Conservation (phyloP, 2,888 invertebrate species). For the Iselma pallidipennis region DNA sequence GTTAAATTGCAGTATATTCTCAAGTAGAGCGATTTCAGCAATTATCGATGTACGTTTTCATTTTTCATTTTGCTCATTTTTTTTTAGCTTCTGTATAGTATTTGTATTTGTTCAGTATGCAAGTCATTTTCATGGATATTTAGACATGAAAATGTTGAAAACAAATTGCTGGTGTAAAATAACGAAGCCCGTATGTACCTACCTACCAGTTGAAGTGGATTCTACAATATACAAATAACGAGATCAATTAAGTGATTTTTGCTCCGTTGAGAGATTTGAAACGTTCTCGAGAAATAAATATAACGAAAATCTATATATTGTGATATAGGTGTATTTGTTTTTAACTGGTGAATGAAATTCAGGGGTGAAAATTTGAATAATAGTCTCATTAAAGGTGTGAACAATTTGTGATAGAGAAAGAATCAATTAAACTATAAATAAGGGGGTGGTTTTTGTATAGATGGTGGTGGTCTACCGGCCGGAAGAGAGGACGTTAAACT, state of each 20-base stretch:
- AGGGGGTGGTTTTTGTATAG: neutral
- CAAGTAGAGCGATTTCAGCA: neutral
- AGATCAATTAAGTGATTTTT: slow-evolving; percentile 39
- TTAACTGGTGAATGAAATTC: neutral
- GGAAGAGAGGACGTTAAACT: slow-evolving; percentile 51
- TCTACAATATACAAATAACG: slow-evolving; percentile 39
- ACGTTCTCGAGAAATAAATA: no score
- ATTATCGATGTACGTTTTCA: neutral
- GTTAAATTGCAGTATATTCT: no score
- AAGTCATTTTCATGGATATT: slow-evolving; percentile 26
- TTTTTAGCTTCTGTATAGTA: slow-evolving; percentile 5
- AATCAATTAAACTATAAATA: no score
- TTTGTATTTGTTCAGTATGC: slow-evolving; percentile 16
- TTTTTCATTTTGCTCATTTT: neutral
- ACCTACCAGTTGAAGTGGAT: slow-evolving; percentile 24
- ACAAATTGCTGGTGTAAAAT: slow-evolving; percentile 42
- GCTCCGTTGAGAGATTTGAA: slow-evolving; percentile 16
- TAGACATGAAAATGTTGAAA: slow-evolving; percentile 32
- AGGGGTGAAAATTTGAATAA: neutral
- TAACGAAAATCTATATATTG: no score
- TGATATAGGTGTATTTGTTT: no score
- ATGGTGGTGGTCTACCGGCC: slow-evolving; percentile 18
- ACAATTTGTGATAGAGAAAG: no score
- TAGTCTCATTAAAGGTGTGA: neutral
- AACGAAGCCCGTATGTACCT: slow-evolving; percentile 37